phyloP scores from a whole-genome alignment of 2,113 vertebrate species.

The Panthera tigris region DNA sequence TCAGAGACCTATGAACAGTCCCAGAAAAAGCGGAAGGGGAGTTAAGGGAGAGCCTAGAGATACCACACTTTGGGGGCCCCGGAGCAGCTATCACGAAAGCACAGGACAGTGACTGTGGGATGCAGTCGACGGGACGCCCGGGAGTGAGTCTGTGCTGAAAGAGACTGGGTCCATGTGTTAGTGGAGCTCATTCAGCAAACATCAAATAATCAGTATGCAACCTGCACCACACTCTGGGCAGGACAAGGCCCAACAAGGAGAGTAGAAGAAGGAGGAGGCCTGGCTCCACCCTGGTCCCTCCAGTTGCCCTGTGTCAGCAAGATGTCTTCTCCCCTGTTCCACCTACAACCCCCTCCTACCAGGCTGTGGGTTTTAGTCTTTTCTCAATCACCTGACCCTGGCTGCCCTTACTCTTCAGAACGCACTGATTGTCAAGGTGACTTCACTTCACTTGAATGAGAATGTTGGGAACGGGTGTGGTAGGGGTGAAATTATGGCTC shows the following conservation, averaged over 20 bases:
- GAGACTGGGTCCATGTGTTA: background rate
- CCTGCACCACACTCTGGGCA: background rate
- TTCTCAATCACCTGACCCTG: background rate
- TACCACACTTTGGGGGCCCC: background rate
- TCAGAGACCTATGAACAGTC: background rate
- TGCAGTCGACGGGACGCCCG: background rate
- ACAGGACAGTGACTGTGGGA: background rate
- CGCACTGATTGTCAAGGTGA: background rate
- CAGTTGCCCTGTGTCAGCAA: background rate
- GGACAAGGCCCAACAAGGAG: background rate
- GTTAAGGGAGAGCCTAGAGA: background rate
- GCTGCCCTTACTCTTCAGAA: background rate
- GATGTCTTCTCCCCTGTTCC: background rate
- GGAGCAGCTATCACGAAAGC: background rate
- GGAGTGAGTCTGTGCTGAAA: background rate
- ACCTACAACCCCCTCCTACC: background rate
- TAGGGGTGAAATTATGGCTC: background rate
- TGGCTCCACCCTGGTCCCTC: background rate
- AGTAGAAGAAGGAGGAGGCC: rapidly evolving
- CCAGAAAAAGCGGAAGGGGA: background rate
- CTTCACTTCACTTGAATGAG: background rate
- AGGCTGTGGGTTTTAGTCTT: background rate
- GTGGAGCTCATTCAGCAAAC: background rate
- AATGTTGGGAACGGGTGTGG: background rate
- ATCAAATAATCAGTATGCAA: rapidly evolving